Base-by-base conservation (phyloP, 2,888 invertebrate species). In the Dione vanillae region DNA sequence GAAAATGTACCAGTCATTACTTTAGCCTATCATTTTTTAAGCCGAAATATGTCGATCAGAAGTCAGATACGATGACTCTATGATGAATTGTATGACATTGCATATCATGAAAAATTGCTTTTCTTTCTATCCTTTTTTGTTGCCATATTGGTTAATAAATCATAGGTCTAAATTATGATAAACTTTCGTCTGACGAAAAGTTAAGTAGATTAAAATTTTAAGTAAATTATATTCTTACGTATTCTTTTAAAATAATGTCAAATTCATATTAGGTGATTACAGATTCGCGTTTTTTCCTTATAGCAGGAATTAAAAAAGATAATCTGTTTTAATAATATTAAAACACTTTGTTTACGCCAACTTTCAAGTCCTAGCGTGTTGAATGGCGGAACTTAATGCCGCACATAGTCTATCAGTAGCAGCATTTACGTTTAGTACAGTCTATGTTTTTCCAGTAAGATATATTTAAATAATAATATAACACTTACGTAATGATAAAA, bases 11-110 rank as follows among this genome's bases (percentile, higher is more conserved):
- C 11, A 43, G 61, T 61, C 61, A 61, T n/a, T 49, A 12, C 45
- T 62, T 12, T 49, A 64, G 49, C 64, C 37, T 35, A 59, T 41
- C 11, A 58, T 58, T 58, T 67, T 65, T 67, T 58, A 47, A 20
- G 8, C 20, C 47, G 49, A 67, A 67, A 58, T 67, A 67, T 59
- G 67, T 51, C 41, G 67, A 67, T 67, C 59, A 59, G 40, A 59
- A 59, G 67, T 41, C 67, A 67, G 67, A 67, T 67, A 67, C 40
- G 59, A 67, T 67, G 67, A 51, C 67, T 67, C n/a, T 47, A 41
- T 59, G 67, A 59, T 67, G 49, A 51, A 51, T 41, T 49, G 67
- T 59, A 59, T 67, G 67, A 67, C 67, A 59, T 11, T 59, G 67
- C 67, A 59, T 59, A 67, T 59, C 40, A 27, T 67, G 59, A 67